phyloP scores from a whole-genome alignment of 2,888 invertebrate species.

The Cephus rjabovi region DNA sequence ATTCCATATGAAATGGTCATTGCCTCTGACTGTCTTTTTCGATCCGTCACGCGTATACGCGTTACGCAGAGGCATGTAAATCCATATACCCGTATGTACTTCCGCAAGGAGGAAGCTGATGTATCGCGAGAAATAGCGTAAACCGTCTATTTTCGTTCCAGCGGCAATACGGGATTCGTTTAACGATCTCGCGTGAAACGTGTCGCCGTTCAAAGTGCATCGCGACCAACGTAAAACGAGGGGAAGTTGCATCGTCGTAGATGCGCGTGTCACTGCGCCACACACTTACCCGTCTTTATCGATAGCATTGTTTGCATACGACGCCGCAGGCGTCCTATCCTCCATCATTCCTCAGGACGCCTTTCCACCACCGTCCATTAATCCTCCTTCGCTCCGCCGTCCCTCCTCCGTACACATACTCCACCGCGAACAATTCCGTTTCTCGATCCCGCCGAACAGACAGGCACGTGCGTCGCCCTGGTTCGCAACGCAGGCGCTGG shows the following conservation, averaged over 20 bases:
- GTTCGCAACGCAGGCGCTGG: constrained; percentile 10
- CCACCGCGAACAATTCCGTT: neutral
- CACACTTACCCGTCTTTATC: constrained; percentile 10
- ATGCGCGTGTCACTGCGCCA: neutral
- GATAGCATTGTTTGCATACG: constrained; percentile 22
- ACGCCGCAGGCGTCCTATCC: neutral
- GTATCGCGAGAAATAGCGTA: neutral
- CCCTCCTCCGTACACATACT: neutral
- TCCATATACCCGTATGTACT: neutral
- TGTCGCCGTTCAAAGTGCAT: neutral
- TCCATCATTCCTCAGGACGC: neutral
- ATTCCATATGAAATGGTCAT: neutral
- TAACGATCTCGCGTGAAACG: neutral
- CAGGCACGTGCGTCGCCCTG: constrained; percentile 14
- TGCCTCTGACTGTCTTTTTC: neutral
- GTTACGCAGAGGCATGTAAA: neutral
- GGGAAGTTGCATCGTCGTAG: neutral
- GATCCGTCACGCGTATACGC: too few relatives aligned
- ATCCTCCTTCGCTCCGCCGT: neutral
- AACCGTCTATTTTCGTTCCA: neutral
- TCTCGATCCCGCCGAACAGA: neutral
- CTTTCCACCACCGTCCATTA: neutral
- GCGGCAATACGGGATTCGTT: neutral
- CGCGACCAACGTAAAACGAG: neutral
- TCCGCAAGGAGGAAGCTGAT: neutral